Percentiles rank a stretch among this genome's conserved stretches.
phyloP scores from a whole-genome alignment of 2,113 vertebrate species.

The Campylorhamphus procurvoides region DNA sequence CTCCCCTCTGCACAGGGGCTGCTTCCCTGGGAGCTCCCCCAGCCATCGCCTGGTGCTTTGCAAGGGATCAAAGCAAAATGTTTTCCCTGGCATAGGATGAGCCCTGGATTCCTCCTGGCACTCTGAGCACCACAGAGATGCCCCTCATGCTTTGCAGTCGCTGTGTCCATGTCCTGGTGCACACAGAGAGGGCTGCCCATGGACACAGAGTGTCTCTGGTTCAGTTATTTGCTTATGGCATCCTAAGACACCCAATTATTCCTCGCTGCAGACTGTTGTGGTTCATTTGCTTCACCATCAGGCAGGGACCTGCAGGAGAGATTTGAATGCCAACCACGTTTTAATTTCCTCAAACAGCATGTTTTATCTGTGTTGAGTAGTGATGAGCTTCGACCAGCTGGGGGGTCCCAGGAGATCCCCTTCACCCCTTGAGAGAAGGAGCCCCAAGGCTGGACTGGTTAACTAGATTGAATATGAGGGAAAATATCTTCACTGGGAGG shows the following conservation, averaged over 20 bases:
- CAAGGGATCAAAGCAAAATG: background rate
- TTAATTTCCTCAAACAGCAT: accelerated
- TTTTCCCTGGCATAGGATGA: background rate
- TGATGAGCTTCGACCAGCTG: background rate
- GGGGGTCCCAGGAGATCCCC: background rate
- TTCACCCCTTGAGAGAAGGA: background rate
- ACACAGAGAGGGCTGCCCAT: background rate
- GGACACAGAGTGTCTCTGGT: background rate
- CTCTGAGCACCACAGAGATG: accelerated
- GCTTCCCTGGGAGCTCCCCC: background rate
- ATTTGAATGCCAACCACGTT: background rate
- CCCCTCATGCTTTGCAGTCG: background rate
- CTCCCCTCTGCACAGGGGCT: accelerated
- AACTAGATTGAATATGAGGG: background rate
- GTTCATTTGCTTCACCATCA: background rate
- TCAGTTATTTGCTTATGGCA: background rate
- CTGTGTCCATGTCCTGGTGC: accelerated
- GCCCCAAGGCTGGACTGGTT: background rate
- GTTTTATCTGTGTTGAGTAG: background rate
- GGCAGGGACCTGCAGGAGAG: background rate
- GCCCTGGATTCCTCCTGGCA: accelerated
- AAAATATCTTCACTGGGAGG: background rate
- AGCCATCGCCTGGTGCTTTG: accelerated
- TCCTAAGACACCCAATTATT: background rate
- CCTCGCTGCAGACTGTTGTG: background rate